phyloP scores from a whole-genome alignment of 2,797 vertebrate species.

The Intellagama lesueurii region DNA sequence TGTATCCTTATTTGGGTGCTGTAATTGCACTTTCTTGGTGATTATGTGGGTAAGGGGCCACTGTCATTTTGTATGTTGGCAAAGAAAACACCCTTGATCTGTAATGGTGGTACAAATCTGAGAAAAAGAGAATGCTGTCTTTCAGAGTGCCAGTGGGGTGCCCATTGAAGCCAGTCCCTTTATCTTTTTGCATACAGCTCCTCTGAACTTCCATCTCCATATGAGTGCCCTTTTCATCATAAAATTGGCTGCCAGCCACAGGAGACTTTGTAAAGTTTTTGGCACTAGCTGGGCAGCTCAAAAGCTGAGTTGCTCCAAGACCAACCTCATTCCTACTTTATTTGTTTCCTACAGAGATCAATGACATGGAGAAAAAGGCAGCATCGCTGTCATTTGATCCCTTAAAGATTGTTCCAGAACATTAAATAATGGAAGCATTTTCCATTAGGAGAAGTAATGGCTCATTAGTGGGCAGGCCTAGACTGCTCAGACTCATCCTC shows the following conservation, averaged over 20 bases:
- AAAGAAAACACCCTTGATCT: neutral
- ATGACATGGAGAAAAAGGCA: neutral
- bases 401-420: slow-evolving; percentile 12
- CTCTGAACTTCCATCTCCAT: neutral
- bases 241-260: neutral
- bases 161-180: neutral
- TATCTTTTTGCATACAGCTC: neutral
- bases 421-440: neutral
- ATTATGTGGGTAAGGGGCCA: too few species aligned
- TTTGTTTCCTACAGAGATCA: slow-evolving; percentile 34
- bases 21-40: too few species aligned
- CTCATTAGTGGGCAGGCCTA: slow-evolving; percentile 3
- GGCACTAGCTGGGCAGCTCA: neutral
- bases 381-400: neutral
- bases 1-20: too few species aligned
- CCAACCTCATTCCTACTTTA: too few species aligned
- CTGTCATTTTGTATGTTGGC: neutral
- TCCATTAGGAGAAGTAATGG: neutral
- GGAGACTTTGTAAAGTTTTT: neutral
- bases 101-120: neutral
- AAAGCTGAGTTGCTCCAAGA: slow-evolving; percentile 11
- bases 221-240: neutral
- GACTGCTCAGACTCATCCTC: too few species aligned
- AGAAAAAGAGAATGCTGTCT: neutral
- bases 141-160: neutral